These are phyloP conservation scores for Macrotis lagotis DNA, from an alignment of 2,113 vertebrate species.

Conservation along the genomic window DNA sequence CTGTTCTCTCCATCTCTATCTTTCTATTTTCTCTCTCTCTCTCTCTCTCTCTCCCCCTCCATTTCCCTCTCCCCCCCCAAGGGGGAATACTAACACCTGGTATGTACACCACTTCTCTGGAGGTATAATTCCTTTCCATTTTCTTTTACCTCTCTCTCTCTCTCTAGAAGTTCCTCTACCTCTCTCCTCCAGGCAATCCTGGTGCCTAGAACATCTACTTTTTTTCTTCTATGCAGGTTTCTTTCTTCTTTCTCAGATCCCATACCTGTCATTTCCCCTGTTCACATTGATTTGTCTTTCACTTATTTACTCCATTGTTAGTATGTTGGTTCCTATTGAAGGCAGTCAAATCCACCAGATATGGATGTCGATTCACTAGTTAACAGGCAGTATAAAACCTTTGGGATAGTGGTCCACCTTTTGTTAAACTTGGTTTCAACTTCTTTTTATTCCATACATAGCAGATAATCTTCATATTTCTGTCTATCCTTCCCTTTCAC, in stretches of 20 bases:
- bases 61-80: background rate
- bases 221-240: rapidly evolving
- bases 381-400: background rate
- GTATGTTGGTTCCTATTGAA: background rate
- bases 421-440: background rate
- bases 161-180: background rate
- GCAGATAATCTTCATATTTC: background rate
- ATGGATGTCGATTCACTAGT: background rate
- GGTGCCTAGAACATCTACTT: background rate
- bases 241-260: background rate
- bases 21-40: background rate
- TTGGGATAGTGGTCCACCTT: background rate
- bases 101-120: background rate
- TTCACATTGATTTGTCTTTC: background rate
- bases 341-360: background rate
- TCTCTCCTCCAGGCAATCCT: background rate
- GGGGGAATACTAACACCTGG: background rate
- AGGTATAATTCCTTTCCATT: background rate
- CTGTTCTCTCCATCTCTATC: too few relatives aligned
- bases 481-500: background rate
- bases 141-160: background rate
- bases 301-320: background rate
- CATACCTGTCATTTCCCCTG: background rate
- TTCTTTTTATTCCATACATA: background rate
- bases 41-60: too few relatives aligned